Percentiles rank a stretch among this genome's conserved stretches.
Conservation (phyloP, 2,113 vertebrate genomes). For the human (Homo sapiens) region DNA sequence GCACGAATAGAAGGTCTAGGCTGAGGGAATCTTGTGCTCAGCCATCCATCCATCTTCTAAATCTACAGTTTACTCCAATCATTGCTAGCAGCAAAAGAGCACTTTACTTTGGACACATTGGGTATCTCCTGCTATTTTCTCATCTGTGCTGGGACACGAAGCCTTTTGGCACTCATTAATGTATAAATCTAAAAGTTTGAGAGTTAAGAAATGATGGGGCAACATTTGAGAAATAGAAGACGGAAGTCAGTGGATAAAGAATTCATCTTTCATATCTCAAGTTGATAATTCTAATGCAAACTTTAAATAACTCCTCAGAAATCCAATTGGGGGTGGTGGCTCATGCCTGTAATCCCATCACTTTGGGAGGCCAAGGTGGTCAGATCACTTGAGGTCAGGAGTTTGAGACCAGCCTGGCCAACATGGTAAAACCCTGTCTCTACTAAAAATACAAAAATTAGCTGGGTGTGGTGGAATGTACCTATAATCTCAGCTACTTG, state of each 20-base stretch:
- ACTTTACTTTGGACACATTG: not conserved
- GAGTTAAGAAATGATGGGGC: not conserved
- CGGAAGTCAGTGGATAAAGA: not conserved
- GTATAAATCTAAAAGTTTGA: not conserved
- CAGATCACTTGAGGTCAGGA: too few species aligned
- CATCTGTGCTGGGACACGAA: not conserved
- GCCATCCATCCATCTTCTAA: not conserved
- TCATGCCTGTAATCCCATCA: too few species aligned
- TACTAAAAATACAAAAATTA: too few species aligned
- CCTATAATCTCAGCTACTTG: too few species aligned
- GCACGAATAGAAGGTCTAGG: not conserved
- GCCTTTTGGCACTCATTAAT: not conserved
- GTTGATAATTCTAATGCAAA: not conserved
- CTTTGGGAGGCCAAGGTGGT: too few species aligned
- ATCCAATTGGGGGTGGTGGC: not conserved
- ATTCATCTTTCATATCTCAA: not conserved
- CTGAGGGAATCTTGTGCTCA: not conserved
- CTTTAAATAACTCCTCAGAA: not conserved
- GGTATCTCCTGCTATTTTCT: not conserved
- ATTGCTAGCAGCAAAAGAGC: not conserved
- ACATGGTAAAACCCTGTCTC: too few species aligned
- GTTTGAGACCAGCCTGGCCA: too few species aligned
- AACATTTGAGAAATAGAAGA: not conserved
- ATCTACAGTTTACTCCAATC: not conserved
- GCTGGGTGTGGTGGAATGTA: too few species aligned